Evolutionary conservation across 2,113 vertebrate species (phyloP), one percentile per base, ranked within the genome.

Genomic region (Syngnathus scovelli): DNA sequence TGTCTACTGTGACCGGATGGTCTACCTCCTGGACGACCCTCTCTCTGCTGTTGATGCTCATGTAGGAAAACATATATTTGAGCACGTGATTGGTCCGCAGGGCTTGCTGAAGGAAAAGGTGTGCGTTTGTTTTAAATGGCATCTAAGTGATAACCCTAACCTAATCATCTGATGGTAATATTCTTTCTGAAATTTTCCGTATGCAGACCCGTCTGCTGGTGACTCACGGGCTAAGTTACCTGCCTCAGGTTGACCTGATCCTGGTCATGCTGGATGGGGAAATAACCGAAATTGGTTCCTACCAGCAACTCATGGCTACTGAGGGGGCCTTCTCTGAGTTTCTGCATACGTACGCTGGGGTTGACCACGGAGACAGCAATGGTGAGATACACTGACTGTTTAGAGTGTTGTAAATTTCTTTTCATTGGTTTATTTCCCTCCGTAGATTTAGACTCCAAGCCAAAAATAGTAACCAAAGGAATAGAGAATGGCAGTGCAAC

Each of bases 21-120:
- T 95, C 56, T 98, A 95, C 82, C 87, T 98, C 63, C 84, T 97
- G 9, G 96, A 98, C 0, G 96, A 98, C 76, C 96, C 96, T 0
- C 90, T 98, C 41, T 98, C 96, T 1, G 95, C 96, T 0, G 95
- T 98, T 3, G 96, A 98, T 0, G 93, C 95, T 19, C 95, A 98
- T 0, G 96, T 99, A 9, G 96, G 96, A 7, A 97, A 93, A 44
- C 94, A 99, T 76, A 97, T 99, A 83, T 98, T 99, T 71, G 95
- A 98, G 4, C 90, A 93, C 9, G 94, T 99, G 77, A 86, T 99
- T 21, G 96, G 96, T 48, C 95, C 94, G 1, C 94, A 92, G 79
- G 96, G 96, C 27, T 78, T 99, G 52, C 91, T 99, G 74, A 94
- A 89, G 82, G 91, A 88, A 79, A 94, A 93, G 89, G 96, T 99